Percentiles rank a stretch among this genome's conserved stretches.
phyloP scores from a whole-genome alignment of 2,797 vertebrate genomes.

The Dipus sagitta region DNA sequence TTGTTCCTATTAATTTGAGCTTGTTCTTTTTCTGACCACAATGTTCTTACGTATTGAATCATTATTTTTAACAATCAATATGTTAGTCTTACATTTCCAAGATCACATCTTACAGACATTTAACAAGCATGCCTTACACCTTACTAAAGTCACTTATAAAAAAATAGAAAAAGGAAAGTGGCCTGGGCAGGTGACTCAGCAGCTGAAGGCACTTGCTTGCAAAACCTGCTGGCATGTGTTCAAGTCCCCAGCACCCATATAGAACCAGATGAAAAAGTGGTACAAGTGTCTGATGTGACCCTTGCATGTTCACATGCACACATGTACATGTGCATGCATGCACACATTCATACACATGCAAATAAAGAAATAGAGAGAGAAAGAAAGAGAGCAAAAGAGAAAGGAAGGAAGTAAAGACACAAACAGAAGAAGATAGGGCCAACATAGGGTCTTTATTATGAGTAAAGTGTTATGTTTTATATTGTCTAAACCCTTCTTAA shows the following conservation, averaged over 20 bases:
- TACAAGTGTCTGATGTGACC: too few relatives aligned
- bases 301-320: too few relatives aligned
- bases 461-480: background rate
- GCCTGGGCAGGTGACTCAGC: too few relatives aligned
- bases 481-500: background rate
- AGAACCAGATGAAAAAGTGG: too few relatives aligned
- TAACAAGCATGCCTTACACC: background rate
- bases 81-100: background rate
- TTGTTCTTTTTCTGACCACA: conserved; percentile 4
- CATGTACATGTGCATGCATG: too few relatives aligned
- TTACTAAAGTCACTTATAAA: conserved; percentile 37
- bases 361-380: too few relatives aligned
- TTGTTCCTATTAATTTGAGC: conserved; percentile 41
- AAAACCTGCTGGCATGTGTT: too few relatives aligned
- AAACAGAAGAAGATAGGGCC: background rate
- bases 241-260: too few relatives aligned
- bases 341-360: too few relatives aligned
- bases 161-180: background rate
- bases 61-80: background rate
- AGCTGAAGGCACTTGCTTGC: too few relatives aligned
- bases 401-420: too few relatives aligned
- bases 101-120: background rate
- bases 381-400: too few relatives aligned
- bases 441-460: background rate
- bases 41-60: background rate